These are phyloP conservation scores for Papilio aristodemus DNA, from an alignment of 1,140 invertebrate genomes.

Conservation along the genomic window DNA sequence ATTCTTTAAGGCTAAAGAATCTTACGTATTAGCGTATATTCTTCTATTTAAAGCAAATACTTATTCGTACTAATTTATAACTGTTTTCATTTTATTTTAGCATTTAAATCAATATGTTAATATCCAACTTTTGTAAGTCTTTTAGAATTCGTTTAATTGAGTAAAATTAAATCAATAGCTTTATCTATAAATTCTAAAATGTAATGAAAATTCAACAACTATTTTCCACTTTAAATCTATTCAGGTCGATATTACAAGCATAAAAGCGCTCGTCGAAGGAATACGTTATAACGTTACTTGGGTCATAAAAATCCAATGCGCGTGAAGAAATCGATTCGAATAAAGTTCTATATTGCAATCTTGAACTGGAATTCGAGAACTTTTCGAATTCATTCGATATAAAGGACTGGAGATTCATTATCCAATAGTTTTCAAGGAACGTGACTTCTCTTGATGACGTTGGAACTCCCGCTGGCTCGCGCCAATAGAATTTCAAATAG, in stretches of 20 bases:
- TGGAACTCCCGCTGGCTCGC: neutral
- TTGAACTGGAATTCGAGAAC: slow-evolving; percentile 17
- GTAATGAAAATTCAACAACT: slow-evolving; percentile 2
- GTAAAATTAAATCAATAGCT: neutral
- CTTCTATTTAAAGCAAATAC: too few species aligned
- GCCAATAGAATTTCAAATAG: slow-evolving; percentile 18
- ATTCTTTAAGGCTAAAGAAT: too few species aligned
- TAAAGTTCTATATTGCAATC: slow-evolving; percentile 28
- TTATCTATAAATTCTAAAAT: neutral
- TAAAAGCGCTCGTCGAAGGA: neutral
- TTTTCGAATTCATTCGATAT: slow-evolving; percentile 23
- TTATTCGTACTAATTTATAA: too few species aligned
- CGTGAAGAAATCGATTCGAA: slow-evolving; percentile 1
- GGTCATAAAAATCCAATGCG: slow-evolving; percentile 25
- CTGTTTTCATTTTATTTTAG: too few species aligned
- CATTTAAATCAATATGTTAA: too few species aligned
- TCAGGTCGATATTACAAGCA: neutral
- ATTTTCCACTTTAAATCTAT: neutral
- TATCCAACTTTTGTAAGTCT: too few species aligned
- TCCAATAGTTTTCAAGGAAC: slow-evolving; percentile 26
- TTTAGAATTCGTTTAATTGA: too few species aligned
- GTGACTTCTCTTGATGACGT: slow-evolving; percentile 25
- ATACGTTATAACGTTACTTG: slow-evolving; percentile 7
- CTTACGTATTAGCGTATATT: too few species aligned
- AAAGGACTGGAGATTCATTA: slow-evolving; percentile 30